Evolutionary conservation across 2,888 invertebrate species (phyloP), one percentile per base, ranked within the genome.

Genomic region (Dolichopus griseipennis): DNA sequence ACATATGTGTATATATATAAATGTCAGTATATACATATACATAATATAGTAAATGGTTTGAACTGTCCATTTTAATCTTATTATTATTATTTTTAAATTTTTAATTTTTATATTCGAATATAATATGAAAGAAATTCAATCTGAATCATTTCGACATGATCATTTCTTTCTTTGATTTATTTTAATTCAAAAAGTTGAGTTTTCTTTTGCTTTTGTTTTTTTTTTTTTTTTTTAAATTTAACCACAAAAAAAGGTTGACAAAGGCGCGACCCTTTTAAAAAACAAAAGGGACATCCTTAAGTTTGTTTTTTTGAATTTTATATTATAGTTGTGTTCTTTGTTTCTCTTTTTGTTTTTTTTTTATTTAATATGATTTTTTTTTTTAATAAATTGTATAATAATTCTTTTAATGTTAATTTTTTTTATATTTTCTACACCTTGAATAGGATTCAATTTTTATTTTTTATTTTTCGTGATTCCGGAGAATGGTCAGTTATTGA

Each of bases 261-360:
- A 52, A 63, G 63, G 63, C 63, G 63, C 63, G 63, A 63, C 63
- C 63, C 27, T 63, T 52, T 52, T 63, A 18, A 63, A n/a, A 61
- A 27, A 27, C 27, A 63, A 63, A 63, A 63, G 63, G 63, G 63
- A 63, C 63, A 63, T 63, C 63, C 63, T 63, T 27, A 52, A 12
- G n/a, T 18, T 18, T n/a, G 9, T 9, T 52, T 3, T 52, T 12
- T 41, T 2, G 9, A 18, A 12, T 52, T n/a, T 52, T 52, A 18
- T 15, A 18, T 52, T 18, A 12, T n/a, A 18, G 27, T 27, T 27
- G 27, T 27, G 5, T 27, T 27, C 27, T 27, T n/a, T 52, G 52
- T 52, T n/a, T 52, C 6, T 41, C 2, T 41, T 52, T 52, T 52
- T n/a, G n/a, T 52, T 52, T n/a, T 52, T 52, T 52, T 15, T 52